Evolutionary conservation across 2,888 invertebrate species (phyloP).

Genomic region (Drosophila prolongata): DNA sequence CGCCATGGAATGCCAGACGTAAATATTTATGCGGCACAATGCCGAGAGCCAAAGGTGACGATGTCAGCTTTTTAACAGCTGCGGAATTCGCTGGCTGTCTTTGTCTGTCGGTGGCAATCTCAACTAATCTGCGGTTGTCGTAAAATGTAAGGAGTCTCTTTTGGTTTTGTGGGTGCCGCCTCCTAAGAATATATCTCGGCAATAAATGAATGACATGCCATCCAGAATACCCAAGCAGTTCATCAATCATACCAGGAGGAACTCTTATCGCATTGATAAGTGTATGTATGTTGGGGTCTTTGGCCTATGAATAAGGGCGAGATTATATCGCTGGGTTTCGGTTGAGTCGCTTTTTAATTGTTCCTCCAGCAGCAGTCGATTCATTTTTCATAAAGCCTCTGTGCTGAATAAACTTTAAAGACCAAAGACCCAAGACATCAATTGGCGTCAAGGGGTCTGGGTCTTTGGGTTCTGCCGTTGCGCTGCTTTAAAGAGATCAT

Average conservation of each 20-base stretch:
- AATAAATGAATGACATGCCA: conserved; percentile 50
- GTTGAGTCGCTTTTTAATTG: conserved; percentile 61
- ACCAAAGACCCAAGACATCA: conserved; percentile 23
- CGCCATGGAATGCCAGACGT: conserved; percentile 65
- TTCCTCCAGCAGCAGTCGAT: conserved; percentile 45
- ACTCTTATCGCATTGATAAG: conserved; percentile 62
- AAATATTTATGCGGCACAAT: conserved; percentile 75
- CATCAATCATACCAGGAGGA: conserved; percentile 63
- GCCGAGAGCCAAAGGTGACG: conserved; percentile 66
- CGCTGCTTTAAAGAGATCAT: conserved; percentile 76
- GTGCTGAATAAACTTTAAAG: conserved; percentile 55
- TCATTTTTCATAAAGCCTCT: conserved; percentile 64
- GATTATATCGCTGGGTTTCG: conserved; percentile 28
- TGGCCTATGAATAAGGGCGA: conserved; percentile 57
- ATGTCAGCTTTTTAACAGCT: conserved; percentile 78
- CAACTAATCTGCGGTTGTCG: conserved; percentile 75
- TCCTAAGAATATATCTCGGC: conserved; percentile 50
- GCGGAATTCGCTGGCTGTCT: conserved; percentile 74
- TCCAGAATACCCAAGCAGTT: conserved; percentile 52
- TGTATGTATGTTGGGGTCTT: conserved; percentile 18
- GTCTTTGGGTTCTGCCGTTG: conserved; percentile 15
- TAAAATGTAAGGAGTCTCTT: conserved; percentile 58
- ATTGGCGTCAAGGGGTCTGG: conserved; percentile 68
- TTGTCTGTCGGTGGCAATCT: conserved; percentile 61
- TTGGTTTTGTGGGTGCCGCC: background rate